Evolutionary conservation across 2,888 invertebrate genomes (phyloP).

Genomic region (Acleris sparsana): DNA sequence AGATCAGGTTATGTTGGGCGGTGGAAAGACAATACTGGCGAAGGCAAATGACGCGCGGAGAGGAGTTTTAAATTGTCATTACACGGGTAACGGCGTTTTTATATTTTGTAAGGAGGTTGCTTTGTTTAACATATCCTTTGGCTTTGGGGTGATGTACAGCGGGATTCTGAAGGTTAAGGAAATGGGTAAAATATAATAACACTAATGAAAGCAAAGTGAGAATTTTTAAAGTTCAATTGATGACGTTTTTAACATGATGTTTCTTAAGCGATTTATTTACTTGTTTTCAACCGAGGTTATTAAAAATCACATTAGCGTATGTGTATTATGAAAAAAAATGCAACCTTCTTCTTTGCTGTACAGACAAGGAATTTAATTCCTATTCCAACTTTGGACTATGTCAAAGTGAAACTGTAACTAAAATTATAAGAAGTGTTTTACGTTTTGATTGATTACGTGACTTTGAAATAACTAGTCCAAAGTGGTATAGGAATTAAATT

Average conservation of each 20-base stretch:
- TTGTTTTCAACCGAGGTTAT: too few relatives aligned
- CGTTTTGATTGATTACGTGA: too few relatives aligned
- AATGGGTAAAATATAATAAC: background rate
- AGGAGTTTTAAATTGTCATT: slow-evolving; percentile 77
- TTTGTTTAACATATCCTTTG: slow-evolving; percentile 67
- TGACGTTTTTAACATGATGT: background rate
- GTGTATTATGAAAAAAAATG: too few relatives aligned
- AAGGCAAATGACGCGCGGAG: slow-evolving; percentile 73
- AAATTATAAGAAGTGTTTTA: too few relatives aligned
- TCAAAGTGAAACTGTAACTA: too few relatives aligned
- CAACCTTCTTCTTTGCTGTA: too few relatives aligned
- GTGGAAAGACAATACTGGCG: slow-evolving; percentile 62
- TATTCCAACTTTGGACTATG: too few relatives aligned
- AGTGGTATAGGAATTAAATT: too few relatives aligned
- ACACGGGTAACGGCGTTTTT: slow-evolving; percentile 75
- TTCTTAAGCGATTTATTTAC: too few relatives aligned
- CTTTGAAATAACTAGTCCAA: too few relatives aligned
- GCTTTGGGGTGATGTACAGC: slow-evolving; percentile 48
- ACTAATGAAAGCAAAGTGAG: background rate
- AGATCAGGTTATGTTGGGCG: slow-evolving; percentile 51
- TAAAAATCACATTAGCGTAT: too few relatives aligned
- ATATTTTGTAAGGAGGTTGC: slow-evolving; percentile 67
- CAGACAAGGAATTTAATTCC: too few relatives aligned
- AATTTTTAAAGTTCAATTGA: background rate
- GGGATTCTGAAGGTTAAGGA: slow-evolving; percentile 39